Evolutionary conservation across 2,797 vertebrate genomes (phyloP).

Genomic region (Hippocampus kuda): DNA sequence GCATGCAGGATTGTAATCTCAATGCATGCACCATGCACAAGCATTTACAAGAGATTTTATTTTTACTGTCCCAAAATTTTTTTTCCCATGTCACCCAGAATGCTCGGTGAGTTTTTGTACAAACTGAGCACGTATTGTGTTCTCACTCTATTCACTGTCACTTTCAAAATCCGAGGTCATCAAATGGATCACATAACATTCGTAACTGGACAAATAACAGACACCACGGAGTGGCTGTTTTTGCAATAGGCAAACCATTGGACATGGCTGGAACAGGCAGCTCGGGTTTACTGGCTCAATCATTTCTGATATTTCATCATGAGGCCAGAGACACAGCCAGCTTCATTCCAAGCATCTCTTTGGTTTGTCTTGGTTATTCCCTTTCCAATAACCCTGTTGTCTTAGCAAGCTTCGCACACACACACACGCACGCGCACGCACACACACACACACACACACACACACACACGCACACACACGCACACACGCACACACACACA

Average conservation of each 20-base stretch:
- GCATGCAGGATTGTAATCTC: constrained; percentile 22
- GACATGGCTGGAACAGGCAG: constrained; percentile 47
- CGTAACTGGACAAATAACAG: constrained; percentile 24
- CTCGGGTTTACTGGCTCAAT: constrained; percentile 12
- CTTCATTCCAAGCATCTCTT: constrained; percentile 43
- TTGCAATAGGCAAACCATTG: constrained; percentile 37
- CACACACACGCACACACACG: too few species aligned
- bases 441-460: too few species aligned
- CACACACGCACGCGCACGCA: neutral
- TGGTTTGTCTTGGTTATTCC: constrained; percentile 19
- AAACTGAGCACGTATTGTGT: constrained; percentile 21
- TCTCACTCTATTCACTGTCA: neutral
- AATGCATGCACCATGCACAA: constrained; percentile 47
- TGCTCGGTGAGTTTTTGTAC: constrained; percentile 1
- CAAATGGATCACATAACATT: constrained; percentile 38
- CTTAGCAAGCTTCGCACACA: constrained; percentile 8
- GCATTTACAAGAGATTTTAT: neutral
- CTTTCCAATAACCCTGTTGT: constrained; percentile 2
- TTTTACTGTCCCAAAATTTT: neutral
- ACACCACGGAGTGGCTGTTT: constrained; percentile 29
- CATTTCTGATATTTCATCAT: neutral
- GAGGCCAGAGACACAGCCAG: constrained; percentile 6
- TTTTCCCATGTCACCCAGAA: neutral
- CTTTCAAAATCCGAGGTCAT: constrained; percentile 39
- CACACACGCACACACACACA: constrained; percentile 19